Conservation (phyloP, 2,113 vertebrate genomes). For the Cavia aperea region DNA sequence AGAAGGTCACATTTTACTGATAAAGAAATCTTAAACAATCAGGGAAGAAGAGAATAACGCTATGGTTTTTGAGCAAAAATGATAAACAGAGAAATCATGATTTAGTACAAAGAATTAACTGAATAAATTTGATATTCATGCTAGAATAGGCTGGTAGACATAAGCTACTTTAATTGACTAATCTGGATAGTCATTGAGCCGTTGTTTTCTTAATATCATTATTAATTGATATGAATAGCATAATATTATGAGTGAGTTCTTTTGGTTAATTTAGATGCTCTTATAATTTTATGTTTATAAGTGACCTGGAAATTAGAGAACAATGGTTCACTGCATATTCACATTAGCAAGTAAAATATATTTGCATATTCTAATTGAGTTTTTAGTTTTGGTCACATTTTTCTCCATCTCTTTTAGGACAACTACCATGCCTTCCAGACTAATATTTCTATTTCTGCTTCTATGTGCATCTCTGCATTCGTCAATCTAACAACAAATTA, state of each 20-base stretch:
- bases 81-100: not conserved
- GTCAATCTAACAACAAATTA: slow-evolving; percentile 26
- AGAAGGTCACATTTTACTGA: not conserved
- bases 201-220: not conserved
- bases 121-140: not conserved
- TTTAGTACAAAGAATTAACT: not conserved
- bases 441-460: not conserved
- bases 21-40: not conserved
- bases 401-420: not conserved
- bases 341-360: not conserved
- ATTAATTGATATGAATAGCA: not conserved
- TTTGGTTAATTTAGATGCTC: not conserved
- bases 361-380: not conserved
- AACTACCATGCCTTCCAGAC: not conserved
- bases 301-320: not conserved
- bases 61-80: not conserved
- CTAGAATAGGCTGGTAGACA: not conserved
- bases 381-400: not conserved
- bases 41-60: not conserved
- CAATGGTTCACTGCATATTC: not conserved
- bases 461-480: not conserved
- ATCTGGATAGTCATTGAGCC: not conserved
- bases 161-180: not conserved
- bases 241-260: not conserved
- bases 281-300: not conserved